Percentiles rank a stretch among this genome's conserved stretches.
Conservation (phyloP, 2,888 invertebrate species). For the Euphydryas editha region DNA sequence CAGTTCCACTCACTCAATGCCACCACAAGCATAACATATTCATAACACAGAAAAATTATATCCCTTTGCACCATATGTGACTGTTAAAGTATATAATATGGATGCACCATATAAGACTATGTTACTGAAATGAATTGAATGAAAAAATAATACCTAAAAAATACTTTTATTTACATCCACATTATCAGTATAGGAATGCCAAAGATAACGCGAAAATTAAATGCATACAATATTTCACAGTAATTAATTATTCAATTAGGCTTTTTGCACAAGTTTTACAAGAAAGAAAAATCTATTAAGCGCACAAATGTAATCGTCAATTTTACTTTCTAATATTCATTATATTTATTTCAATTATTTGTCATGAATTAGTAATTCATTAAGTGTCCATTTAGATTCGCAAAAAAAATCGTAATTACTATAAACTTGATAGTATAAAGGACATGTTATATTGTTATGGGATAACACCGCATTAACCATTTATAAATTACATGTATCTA, state of each 20-base stretch:
- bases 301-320: neutral
- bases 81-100: constrained; percentile 22
- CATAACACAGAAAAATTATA: constrained; percentile 21
- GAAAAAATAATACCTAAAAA: neutral
- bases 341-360: neutral
- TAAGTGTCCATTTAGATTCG: neutral
- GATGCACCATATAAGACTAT: constrained; percentile 3
- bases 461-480: neutral
- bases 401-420: neutral
- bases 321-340: neutral
- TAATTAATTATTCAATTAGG: neutral
- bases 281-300: neutral
- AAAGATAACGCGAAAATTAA: constrained; percentile 10
- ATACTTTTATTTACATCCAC: constrained; percentile 13
- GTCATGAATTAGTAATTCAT: constrained; percentile 3
- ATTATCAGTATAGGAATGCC: constrained; percentile 27
- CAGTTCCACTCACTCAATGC: constrained; percentile 28
- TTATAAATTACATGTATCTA: neutral
- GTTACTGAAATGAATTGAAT: constrained; percentile 7
- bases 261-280: neutral
- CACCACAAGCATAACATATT: constrained; percentile 39
- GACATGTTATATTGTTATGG: neutral
- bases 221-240: constrained; percentile 1
- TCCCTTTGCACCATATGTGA: constrained; percentile 20
- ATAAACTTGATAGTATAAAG: neutral